phyloP scores from a whole-genome alignment of 1,140 invertebrate species.

The Zaprionus taronus region DNA sequence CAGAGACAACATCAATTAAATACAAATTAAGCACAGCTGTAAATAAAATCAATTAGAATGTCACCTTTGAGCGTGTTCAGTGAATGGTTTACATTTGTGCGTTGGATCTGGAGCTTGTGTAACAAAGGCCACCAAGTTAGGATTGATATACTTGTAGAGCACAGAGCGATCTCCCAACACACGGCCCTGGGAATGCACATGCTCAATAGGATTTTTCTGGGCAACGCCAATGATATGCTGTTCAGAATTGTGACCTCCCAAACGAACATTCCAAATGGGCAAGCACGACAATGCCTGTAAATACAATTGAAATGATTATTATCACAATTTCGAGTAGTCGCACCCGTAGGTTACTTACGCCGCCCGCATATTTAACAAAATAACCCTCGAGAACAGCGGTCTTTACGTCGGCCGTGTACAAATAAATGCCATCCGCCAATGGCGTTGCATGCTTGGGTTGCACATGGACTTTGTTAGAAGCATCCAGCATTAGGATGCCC shows the following conservation, averaged over 20 bases:
- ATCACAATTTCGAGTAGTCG: background rate
- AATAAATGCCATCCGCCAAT: constrained; percentile 87
- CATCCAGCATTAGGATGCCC: constrained; percentile 91
- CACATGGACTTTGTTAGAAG: constrained; percentile 89
- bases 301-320: background rate
- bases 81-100: constrained; percentile 88
- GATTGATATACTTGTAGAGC: constrained; percentile 99
- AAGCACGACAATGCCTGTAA: constrained; percentile 83
- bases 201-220: constrained; percentile 91
- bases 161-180: constrained; percentile 98
- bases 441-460: constrained; percentile 87
- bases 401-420: constrained; percentile 89
- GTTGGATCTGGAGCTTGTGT: constrained; percentile 91
- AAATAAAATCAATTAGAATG: constrained; percentile 5
- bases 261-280: constrained; percentile 89
- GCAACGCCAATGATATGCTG: constrained; percentile 89
- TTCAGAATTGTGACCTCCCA: constrained; percentile 87
- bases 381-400: constrained; percentile 90
- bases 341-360: constrained; percentile 51
- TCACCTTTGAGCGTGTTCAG: background rate
- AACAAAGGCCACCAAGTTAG: constrained; percentile 95
- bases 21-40: constrained; percentile 88
- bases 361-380: constrained; percentile 85
- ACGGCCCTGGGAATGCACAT: constrained; percentile 97
- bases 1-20: constrained; percentile 96